These are phyloP conservation scores for Ciconia stormi DNA, from an alignment of 2,113 vertebrate species.

Conservation along the genomic window DNA sequence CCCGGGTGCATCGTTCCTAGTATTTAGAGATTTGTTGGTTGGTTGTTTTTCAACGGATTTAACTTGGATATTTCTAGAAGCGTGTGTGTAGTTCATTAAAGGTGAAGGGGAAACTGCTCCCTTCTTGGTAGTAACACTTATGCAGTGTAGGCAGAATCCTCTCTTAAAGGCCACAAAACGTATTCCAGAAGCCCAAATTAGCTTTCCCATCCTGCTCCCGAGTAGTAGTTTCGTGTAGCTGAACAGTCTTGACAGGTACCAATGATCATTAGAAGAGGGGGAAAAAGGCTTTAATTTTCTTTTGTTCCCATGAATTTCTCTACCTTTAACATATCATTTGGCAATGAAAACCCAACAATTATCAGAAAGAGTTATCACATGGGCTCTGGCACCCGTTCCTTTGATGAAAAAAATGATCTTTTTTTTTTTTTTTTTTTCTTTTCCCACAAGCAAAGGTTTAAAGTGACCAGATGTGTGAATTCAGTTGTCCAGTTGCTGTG, in stretches of 20 bases:
- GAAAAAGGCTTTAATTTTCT: neutral
- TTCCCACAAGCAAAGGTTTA: neutral
- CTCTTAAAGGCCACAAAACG: neutral
- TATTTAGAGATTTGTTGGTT: neutral
- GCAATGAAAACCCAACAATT: constrained; percentile 17
- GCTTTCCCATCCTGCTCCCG: neutral
- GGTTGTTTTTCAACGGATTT: neutral
- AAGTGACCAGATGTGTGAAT: neutral
- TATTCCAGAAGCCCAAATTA: neutral
- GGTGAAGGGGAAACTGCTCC: neutral
- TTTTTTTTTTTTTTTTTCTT: neutral
- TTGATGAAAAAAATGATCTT: neutral
- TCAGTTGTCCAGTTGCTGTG: neutral
- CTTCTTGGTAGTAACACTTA: neutral
- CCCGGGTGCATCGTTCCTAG: neutral
- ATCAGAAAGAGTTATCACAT: neutral
- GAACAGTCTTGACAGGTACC: constrained; percentile 12
- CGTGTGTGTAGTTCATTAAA: neutral
- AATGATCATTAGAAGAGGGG: neutral
- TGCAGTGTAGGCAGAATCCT: neutral
- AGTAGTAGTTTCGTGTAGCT: neutral
- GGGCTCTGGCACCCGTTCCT: neutral
- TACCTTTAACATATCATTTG: constrained; percentile 3
- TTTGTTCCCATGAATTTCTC: constrained; percentile 36
- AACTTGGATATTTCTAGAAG: neutral